A percentile compares a stretch with the other conserved stretches of the same genome.
phyloP scores from a whole-genome alignment of 2,113 vertebrate species.

The Xiphorhynchus elegans region DNA sequence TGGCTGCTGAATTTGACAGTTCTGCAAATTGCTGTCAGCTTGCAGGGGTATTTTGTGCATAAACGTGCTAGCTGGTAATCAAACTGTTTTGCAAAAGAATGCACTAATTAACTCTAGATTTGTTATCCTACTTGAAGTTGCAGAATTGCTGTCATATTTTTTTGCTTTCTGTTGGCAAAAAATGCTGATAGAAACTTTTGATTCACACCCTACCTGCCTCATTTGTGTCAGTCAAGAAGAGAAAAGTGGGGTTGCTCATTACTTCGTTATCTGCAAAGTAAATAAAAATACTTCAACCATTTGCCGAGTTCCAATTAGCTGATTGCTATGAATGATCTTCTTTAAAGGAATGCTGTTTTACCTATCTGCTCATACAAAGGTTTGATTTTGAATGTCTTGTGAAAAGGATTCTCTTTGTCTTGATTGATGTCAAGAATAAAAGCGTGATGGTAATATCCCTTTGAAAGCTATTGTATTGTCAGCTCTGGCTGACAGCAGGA shows the following conservation, averaged over 20 bases:
- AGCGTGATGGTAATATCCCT: constrained; percentile 83
- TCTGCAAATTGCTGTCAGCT: constrained; percentile 65
- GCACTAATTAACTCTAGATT: constrained; percentile 64
- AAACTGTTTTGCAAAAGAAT: constrained; percentile 62
- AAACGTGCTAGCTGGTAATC: constrained; percentile 40
- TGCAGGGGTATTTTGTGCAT: constrained; percentile 41
- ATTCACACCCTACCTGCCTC: constrained; percentile 71
- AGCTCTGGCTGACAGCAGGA: constrained; percentile 81
- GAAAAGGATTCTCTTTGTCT: constrained; percentile 84
- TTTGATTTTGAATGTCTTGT: constrained; percentile 82
- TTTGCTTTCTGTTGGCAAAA: constrained; percentile 54
- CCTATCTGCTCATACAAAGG: constrained; percentile 74
- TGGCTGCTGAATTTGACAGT: constrained; percentile 54
- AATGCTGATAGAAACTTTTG: constrained; percentile 73
- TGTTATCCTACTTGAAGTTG: constrained; percentile 66
- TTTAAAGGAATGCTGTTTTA: constrained; percentile 77
- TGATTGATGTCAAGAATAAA: constrained; percentile 85
- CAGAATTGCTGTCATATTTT: constrained; percentile 40
- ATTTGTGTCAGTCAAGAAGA: constrained; percentile 66
- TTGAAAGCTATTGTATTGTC: constrained; percentile 84
- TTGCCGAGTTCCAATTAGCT: constrained; percentile 77
- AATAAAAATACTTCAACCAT: constrained; percentile 76
- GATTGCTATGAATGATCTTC: constrained; percentile 72
- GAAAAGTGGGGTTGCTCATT: constrained; percentile 29
- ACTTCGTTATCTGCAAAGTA: constrained; percentile 69